Conservation (phyloP, 2,888 invertebrate species). For the Craniophora ligustri region DNA sequence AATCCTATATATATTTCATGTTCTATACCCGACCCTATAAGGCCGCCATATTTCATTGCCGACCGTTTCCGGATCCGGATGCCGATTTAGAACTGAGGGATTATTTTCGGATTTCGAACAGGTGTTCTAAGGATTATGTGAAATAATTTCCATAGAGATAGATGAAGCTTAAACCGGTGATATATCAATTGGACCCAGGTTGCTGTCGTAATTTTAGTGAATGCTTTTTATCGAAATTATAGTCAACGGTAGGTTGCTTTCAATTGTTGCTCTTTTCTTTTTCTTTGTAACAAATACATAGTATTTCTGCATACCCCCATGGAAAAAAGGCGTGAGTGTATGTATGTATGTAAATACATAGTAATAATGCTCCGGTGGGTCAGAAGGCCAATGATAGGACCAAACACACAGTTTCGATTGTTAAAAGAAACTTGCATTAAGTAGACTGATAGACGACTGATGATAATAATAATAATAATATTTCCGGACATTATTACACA, state of each 20-base stretch:
- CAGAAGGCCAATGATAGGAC: no score
- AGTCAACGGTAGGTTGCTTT: not conserved
- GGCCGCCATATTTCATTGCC: slow-evolving; percentile 54
- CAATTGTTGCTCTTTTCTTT: no score
- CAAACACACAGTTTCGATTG: no score
- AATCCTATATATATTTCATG: slow-evolving; percentile 46
- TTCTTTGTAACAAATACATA: no score
- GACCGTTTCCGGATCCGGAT: slow-evolving; percentile 43
- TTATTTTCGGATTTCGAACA: slow-evolving; percentile 53
- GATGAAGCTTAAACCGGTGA: slow-evolving; percentile 5
- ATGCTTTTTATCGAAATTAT: not conserved
- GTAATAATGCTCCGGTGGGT: no score
- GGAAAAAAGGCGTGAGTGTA: no score
- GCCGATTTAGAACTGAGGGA: slow-evolving; percentile 43
- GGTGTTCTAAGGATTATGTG: slow-evolving; percentile 33
- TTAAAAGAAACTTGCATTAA: no score
- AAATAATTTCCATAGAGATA: slow-evolving; percentile 14
- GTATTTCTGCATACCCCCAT: no score
- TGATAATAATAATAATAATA: no score
- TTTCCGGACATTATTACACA: no score
- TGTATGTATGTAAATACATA: no score
- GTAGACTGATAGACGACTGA: no score
- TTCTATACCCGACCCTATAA: slow-evolving; percentile 33
- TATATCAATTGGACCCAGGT: not conserved
- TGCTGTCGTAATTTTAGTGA: not conserved